Evolutionary conservation across 92 coral and sea anemone genomes (phyloP).

Genomic region (Phenganax marumi): DNA sequence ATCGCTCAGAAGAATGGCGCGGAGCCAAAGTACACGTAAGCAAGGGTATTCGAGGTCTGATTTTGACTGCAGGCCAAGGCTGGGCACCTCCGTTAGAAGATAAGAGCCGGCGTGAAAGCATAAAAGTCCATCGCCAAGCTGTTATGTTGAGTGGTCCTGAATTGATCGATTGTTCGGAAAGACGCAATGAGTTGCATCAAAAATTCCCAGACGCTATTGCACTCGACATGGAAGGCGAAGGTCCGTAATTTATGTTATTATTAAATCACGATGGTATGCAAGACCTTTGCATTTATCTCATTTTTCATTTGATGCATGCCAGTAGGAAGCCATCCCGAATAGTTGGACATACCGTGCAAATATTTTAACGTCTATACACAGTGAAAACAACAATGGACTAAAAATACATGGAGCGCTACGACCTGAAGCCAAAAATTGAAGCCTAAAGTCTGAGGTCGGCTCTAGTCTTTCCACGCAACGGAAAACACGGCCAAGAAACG

Average conservation of each 20-base stretch:
- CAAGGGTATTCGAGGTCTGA: background rate
- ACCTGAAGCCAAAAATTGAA: no score
- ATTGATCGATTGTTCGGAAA: background rate
- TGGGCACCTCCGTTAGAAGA: slow-evolving; percentile 1
- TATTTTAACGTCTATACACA: no score
- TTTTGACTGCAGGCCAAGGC: background rate
- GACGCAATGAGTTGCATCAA: background rate
- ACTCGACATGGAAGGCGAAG: slow-evolving; percentile 21
- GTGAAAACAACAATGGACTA: no score
- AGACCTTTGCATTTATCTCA: background rate
- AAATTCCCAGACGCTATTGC: slow-evolving; percentile 2
- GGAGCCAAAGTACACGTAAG: slow-evolving; percentile 1
- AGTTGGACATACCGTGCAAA: no score
- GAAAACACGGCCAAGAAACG: no score
- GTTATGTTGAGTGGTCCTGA: slow-evolving; percentile 14
- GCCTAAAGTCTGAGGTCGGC: no score
- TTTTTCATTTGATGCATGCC: background rate
- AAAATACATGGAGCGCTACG: no score
- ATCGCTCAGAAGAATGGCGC: background rate
- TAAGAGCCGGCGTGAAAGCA: background rate
- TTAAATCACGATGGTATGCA: background rate
- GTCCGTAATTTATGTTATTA: background rate
- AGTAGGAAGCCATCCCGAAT: no score
- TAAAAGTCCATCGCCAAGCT: background rate
- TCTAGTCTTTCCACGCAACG: no score